Conservation (phyloP, 2,797 vertebrate species). For the Sebastes trivittatus region DNA sequence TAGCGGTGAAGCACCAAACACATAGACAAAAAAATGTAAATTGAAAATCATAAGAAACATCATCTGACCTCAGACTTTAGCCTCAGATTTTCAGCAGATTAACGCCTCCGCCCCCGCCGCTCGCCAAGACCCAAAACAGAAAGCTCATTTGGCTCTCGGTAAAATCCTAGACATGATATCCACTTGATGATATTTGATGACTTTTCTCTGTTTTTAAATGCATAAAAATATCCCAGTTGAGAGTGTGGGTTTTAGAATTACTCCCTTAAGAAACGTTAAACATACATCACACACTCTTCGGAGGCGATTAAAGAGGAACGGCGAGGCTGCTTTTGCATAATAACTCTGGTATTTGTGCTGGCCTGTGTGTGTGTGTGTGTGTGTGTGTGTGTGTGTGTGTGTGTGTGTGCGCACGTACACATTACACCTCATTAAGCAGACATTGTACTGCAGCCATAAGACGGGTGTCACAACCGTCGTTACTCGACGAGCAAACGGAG, state of each 20-base stretch:
- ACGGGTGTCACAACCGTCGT: slow-evolving; percentile 30
- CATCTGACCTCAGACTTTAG: neutral
- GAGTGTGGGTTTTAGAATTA: neutral
- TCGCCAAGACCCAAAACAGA: neutral
- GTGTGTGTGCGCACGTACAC: neutral
- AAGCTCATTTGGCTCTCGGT: neutral
- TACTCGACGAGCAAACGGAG: slow-evolving; percentile 26
- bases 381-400: neutral
- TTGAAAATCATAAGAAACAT: neutral
- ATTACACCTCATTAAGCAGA: slow-evolving; percentile 67
- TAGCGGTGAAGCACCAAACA: neutral
- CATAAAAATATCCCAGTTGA: neutral
- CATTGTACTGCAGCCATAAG: slow-evolving; percentile 57
- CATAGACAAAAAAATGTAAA: neutral
- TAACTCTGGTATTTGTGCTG: slow-evolving; percentile 20
- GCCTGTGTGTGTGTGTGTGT: neutral
- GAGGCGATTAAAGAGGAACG: slow-evolving; percentile 22
- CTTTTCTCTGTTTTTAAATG: neutral
- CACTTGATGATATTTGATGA: neutral
- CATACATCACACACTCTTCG: slow-evolving; percentile 12
- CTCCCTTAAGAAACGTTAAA: slow-evolving; percentile 29
- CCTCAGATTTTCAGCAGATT: neutral
- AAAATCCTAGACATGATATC: neutral
- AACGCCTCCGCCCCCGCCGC: neutral
- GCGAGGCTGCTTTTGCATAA: slow-evolving; percentile 21